phyloP scores from a whole-genome alignment of 2,113 vertebrate genomes.

The Odocoileus virginianus region DNA sequence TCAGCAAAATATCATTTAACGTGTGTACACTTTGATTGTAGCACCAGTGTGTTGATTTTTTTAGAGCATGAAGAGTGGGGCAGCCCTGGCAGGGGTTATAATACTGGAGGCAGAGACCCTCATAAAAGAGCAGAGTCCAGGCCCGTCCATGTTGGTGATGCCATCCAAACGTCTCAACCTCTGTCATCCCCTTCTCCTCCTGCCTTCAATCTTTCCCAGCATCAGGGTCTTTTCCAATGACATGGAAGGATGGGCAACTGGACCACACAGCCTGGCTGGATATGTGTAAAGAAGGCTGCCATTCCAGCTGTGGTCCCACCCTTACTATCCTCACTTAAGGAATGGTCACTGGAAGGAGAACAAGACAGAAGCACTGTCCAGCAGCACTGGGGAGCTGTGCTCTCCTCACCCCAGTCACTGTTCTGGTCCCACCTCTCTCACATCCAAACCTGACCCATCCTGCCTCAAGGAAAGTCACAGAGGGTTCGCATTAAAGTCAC shows the following conservation, averaged over 20 bases:
- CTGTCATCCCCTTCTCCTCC: rapidly evolving
- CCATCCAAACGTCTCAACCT: neutral
- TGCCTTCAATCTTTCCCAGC: neutral
- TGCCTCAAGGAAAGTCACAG: conserved; percentile 36
- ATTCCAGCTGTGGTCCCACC: neutral
- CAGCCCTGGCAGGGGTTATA: neutral
- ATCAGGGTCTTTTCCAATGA: neutral
- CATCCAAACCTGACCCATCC: neutral
- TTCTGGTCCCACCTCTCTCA: neutral
- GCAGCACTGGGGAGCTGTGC: neutral
- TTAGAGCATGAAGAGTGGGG: neutral
- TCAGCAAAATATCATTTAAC: neutral
- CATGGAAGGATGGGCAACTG: neutral
- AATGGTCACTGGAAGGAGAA: neutral
- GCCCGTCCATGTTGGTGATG: neutral
- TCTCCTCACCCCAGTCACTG: neutral
- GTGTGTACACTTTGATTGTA: neutral
- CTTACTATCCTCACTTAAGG: neutral
- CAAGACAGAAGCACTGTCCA: neutral
- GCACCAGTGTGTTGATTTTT: neutral
- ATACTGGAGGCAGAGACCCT: neutral
- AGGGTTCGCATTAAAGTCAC: neutral
- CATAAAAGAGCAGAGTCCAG: neutral
- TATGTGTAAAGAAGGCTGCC: neutral
- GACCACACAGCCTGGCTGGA: neutral